Base-by-base conservation (phyloP, 2,888 invertebrate species). In the Theodoxus fluviatilis region DNA sequence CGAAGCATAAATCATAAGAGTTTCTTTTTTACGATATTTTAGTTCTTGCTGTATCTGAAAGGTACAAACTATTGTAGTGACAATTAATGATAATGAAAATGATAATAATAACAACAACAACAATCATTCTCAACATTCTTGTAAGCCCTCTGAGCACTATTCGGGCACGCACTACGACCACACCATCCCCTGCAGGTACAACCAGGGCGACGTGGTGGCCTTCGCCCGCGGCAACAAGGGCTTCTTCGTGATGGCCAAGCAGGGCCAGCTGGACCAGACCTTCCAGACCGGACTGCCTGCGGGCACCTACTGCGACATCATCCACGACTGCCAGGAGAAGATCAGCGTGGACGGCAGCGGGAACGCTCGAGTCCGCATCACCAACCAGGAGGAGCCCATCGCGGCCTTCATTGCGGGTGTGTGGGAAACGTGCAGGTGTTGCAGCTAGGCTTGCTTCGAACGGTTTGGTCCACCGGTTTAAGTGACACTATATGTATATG, bases 241-340 rank as follows among this genome's bases (percentile, higher is more conserved):
- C 1, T 86, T 86, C 75, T 82, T 86, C 63, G 84, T 82, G n/a
- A 83, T 86, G 79, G 79, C 83, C 55, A 80, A 80, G 25, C 75
- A 77, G 49, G 80, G 77, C 25, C 73, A 76, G 64, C 78, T 85
- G 77, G 78, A 82, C 70, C 71, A 69, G 35, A 79, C 75, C 9
- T 71, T 85, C n/a, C 74, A 82, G 68, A 85, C 85, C 4, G 85
- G 85, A 25, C 71, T 86, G 31, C 84, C 86, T 1, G 78, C 78
- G 4, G 86, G 86, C 9, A 75, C 81, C 67, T 86, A 86, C 71
- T 86, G 86, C 75, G 84, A 86, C 74, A 74, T 86, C 25, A 84
- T 86, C 43, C 76, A 79, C n/a, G 83, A 85, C 59, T 81, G 83
- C 67, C 76, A 76, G 22, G 77, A 75, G 68, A 80, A 79, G 67